Evolutionary conservation across 2,113 vertebrate genomes (phyloP).

Genomic region (Poeciliopsis retropinna): DNA sequence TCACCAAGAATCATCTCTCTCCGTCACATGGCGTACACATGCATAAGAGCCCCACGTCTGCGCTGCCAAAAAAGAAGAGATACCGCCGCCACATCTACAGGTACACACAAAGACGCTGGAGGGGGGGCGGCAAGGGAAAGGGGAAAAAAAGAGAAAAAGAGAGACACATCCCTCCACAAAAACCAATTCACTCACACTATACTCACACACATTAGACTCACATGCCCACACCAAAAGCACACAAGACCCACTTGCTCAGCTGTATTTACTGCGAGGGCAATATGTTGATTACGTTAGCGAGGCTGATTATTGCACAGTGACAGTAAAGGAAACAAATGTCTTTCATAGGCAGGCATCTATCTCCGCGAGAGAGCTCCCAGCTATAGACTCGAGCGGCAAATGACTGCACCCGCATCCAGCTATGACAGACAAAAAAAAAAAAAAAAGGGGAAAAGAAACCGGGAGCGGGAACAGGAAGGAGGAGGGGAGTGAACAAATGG

Average conservation of each 20-base stretch:
- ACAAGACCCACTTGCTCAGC: constrained; percentile 76
- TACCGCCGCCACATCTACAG: constrained; percentile 19
- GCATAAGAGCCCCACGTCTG: constrained; percentile 37
- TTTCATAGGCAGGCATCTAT: constrained; percentile 78
- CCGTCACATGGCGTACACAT: constrained; percentile 66
- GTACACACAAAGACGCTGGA: constrained; percentile 25
- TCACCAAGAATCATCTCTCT: constrained; percentile 77
- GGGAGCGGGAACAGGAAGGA: constrained; percentile 50
- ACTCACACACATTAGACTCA: constrained; percentile 14
- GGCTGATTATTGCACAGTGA: constrained; percentile 80
- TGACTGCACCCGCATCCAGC: constrained; percentile 60
- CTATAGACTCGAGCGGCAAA: constrained; percentile 70
- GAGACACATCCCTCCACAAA: not conserved
- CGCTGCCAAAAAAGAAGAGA: constrained; percentile 28
- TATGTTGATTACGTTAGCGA: constrained; percentile 81
- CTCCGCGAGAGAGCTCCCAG: constrained; percentile 70
- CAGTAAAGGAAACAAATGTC: constrained; percentile 81
- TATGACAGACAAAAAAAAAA: constrained; percentile 61
- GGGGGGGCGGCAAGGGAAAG: too few relatives aligned
- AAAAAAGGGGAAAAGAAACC: constrained; percentile 14
- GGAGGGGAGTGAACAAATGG: constrained; percentile 16
- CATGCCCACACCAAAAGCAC: constrained; percentile 55
- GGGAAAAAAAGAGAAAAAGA: not conserved
- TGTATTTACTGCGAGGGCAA: constrained; percentile 81
- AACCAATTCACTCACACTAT: constrained; percentile 7